phyloP scores from a whole-genome alignment of 2,888 invertebrate genomes.

The Stomorhina lunata region DNA sequence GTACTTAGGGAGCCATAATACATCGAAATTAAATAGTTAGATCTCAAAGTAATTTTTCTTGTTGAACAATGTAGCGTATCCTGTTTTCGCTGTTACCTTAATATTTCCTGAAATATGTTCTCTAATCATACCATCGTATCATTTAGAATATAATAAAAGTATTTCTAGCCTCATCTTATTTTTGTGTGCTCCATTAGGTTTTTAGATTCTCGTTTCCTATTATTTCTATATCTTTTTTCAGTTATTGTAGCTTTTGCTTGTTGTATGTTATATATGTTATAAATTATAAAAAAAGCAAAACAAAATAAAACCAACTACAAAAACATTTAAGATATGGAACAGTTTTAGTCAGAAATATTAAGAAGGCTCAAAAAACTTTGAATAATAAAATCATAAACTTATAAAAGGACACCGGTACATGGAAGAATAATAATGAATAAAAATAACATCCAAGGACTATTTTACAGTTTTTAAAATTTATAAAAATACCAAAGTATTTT shows the following conservation, averaged over 20 bases:
- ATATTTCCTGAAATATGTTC: background rate
- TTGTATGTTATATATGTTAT: too few relatives aligned
- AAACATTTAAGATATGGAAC: background rate
- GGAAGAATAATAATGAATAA: too few relatives aligned
- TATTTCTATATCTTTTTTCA: slow-evolving; percentile 6
- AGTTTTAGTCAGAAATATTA: slow-evolving; percentile 27
- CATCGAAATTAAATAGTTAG: background rate
- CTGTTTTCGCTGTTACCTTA: background rate
- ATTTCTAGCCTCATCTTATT: slow-evolving; percentile 44
- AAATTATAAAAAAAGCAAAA: slow-evolving; percentile 27
- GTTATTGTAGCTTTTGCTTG: background rate
- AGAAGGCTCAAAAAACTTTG: too few relatives aligned
- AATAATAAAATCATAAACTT: too few relatives aligned
- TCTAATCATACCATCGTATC: slow-evolving; percentile 32
- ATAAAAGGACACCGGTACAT: too few relatives aligned
- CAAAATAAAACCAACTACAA: slow-evolving; percentile 24
- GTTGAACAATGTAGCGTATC: background rate
- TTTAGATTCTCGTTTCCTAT: slow-evolving; percentile 12
- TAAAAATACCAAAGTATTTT: too few relatives aligned
- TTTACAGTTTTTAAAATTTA: too few relatives aligned
- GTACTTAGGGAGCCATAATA: too few relatives aligned
- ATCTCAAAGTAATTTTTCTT: background rate
- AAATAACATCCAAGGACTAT: too few relatives aligned
- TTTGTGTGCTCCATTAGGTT: slow-evolving; percentile 55
- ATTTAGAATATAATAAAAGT: slow-evolving; percentile 39